phyloP scores from a whole-genome alignment of 1,140 invertebrate species.

The Drosophila persimilis region DNA sequence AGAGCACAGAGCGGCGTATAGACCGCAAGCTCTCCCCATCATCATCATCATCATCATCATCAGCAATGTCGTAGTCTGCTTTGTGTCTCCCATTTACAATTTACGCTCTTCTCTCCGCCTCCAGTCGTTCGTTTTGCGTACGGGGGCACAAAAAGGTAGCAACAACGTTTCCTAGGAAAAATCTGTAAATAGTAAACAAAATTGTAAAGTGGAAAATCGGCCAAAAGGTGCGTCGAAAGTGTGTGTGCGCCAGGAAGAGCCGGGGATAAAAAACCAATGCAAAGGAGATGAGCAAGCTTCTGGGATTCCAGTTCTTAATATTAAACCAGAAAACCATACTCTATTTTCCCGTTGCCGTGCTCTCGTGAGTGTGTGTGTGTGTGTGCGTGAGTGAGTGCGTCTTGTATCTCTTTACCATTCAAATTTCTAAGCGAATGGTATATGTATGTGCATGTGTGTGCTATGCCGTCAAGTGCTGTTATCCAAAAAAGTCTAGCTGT shows the following conservation, averaged over 20 bases:
- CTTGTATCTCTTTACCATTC: conserved; percentile 34
- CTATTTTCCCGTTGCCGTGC: conserved; percentile 5
- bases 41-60: too few relatives aligned
- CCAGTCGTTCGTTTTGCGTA: conserved; percentile 7
- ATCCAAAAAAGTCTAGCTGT: conserved; percentile 16
- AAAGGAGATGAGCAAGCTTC: neutral
- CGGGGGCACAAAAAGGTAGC: conserved; percentile 59
- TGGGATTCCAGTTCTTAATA: neutral
- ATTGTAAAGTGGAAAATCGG: conserved; percentile 57
- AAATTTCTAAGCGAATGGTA: conserved; percentile 35
- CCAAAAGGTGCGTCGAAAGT: conserved; percentile 22
- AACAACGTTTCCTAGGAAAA: conserved; percentile 79
- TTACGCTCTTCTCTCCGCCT: conserved; percentile 12
- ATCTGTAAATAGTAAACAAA: conserved; percentile 81
- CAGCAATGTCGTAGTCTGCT: too few relatives aligned
- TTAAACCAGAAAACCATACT: conserved; percentile 1
- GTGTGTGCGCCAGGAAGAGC: conserved; percentile 16
- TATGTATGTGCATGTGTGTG: conserved; percentile 15
- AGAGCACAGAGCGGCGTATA: conserved; percentile 7
- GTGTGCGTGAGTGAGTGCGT: conserved; percentile 37
- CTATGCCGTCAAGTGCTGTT: conserved; percentile 16
- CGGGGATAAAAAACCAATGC: conserved; percentile 5
- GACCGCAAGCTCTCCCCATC: neutral
- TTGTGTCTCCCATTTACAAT: neutral
- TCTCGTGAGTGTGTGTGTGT: conserved; percentile 16